Evolutionary conservation across 2,113 vertebrate genomes (phyloP).

Genomic region (Arvicanthis niloticus): DNA sequence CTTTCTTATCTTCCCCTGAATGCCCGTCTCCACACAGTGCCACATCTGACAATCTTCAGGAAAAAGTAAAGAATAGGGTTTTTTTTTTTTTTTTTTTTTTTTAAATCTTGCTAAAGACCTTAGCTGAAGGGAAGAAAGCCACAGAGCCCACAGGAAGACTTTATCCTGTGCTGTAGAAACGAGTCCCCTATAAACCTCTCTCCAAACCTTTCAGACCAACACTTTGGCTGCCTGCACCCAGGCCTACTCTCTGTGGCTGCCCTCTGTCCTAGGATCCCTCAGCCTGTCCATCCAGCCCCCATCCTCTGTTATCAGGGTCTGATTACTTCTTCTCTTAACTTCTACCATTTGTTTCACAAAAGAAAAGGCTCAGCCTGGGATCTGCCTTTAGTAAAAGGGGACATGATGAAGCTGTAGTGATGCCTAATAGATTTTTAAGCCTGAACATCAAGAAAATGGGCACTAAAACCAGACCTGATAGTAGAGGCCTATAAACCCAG

Average conservation of each 20-base stretch:
- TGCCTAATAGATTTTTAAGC: background rate
- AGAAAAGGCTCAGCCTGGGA: background rate
- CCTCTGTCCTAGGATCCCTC: background rate
- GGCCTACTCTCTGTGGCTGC: background rate
- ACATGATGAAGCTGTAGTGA: background rate
- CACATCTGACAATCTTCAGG: background rate
- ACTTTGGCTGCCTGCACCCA: background rate
- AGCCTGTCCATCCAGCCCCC: background rate
- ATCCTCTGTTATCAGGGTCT: background rate
- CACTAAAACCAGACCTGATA: background rate
- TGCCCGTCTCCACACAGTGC: background rate
- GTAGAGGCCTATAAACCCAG: background rate
- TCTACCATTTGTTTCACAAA: background rate
- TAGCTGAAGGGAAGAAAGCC: background rate
- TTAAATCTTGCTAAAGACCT: background rate
- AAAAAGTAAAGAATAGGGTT: background rate
- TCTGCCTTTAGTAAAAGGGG: background rate
- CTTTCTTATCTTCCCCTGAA: constrained; percentile 16
- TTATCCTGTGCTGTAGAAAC: background rate
- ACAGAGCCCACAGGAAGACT: background rate
- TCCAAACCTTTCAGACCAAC: background rate
- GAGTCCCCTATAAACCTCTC: background rate
- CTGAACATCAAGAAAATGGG: background rate
- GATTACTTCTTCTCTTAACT: background rate
- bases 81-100: too few relatives aligned